Conservation (phyloP, 2,797 vertebrate species). For the Etheostoma perlongum region DNA sequence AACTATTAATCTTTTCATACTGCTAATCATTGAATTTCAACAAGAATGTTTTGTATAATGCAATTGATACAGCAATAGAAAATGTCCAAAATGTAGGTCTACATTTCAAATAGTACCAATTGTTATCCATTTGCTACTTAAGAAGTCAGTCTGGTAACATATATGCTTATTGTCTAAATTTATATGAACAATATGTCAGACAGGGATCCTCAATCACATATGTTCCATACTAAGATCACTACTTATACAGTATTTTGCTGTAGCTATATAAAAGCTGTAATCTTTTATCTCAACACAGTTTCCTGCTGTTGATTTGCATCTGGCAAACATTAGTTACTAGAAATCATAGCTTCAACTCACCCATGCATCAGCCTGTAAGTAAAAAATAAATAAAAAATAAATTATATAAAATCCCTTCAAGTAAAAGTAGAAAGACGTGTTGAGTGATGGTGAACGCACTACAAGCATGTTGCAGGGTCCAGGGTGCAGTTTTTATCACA, state of each 20-base stretch:
- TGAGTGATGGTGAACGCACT: not conserved
- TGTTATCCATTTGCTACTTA: not conserved
- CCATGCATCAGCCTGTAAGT: not conserved
- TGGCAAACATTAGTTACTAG: not conserved
- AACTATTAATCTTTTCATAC: not conserved
- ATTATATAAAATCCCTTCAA: not conserved
- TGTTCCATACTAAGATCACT: not conserved
- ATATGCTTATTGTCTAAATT: not conserved
- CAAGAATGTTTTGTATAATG: not conserved
- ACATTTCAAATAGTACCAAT: not conserved
- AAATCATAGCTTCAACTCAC: not conserved
- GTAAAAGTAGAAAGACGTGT: not conserved
- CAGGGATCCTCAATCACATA: not conserved
- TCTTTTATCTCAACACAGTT: not conserved
- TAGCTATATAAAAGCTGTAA: not conserved
- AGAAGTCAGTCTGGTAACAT: not conserved
- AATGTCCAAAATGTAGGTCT: not conserved
- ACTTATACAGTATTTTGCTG: not conserved
- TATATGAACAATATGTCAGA: not conserved
- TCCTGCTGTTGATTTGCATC: not conserved
- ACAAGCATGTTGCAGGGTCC: not conserved
- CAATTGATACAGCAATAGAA: not conserved
- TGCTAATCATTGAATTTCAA: not conserved
- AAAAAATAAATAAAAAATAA: not conserved
- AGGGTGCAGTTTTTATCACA: slow-evolving; percentile 1